phyloP scores from a whole-genome alignment of 2,888 invertebrate species.

The Desoria tigrina region DNA sequence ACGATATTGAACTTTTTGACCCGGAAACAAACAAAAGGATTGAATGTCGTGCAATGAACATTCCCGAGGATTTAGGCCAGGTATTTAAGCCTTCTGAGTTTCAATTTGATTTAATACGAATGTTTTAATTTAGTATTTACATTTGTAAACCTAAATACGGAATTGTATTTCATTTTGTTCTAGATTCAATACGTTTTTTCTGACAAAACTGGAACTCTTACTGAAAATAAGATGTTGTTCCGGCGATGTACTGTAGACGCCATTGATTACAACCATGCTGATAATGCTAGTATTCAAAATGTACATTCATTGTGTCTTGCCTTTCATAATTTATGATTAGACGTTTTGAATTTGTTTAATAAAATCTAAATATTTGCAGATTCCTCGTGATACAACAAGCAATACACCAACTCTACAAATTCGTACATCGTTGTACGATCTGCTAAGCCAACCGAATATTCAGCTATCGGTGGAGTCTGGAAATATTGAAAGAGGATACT shows the following conservation, averaged over 20 bases:
- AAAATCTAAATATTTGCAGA: background rate
- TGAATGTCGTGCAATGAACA: slow-evolving; percentile 91
- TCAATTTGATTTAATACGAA: background rate
- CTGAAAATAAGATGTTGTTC: slow-evolving; percentile 97
- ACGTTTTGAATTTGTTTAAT: background rate
- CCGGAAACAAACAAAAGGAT: slow-evolving; percentile 75
- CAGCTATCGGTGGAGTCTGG: slow-evolving; percentile 18
- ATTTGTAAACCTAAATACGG: too few species aligned
- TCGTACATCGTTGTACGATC: slow-evolving; percentile 40
- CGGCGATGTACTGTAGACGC: slow-evolving; percentile 85
- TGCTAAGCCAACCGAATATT: slow-evolving; percentile 39
- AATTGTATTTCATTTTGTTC: slow-evolving; percentile 23
- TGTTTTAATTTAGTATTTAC: too few species aligned
- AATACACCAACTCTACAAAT: slow-evolving; percentile 38
- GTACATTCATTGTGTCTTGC: slow-evolving; percentile 4
- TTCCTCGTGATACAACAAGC: background rate
- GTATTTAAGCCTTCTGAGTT: slow-evolving; percentile 57
- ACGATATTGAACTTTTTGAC: slow-evolving; percentile 85
- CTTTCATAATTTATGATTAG: background rate
- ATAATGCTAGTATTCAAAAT: slow-evolving; percentile 60
- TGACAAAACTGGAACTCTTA: slow-evolving; percentile 96
- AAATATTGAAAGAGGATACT: slow-evolving; percentile 4
- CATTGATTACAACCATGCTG: slow-evolving; percentile 82
- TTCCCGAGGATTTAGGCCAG: slow-evolving; percentile 96
- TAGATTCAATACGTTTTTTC: slow-evolving; percentile 87